Evolutionary conservation across 2,113 vertebrate genomes (phyloP).

Genomic region (Tamias sibiricus): DNA sequence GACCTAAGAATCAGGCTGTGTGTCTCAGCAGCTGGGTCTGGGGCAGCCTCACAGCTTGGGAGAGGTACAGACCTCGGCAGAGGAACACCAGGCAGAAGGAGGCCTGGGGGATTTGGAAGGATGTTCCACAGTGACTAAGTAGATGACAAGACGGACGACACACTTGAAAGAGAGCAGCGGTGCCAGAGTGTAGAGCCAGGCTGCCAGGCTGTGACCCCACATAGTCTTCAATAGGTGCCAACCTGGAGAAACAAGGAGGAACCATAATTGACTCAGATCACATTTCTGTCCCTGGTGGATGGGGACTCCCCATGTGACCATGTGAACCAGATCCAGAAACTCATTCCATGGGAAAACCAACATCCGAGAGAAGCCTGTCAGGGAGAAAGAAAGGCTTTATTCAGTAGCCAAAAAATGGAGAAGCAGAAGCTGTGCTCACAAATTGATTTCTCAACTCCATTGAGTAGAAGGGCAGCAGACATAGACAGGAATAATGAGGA

Average conservation of each 20-base stretch:
- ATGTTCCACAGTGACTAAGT: neutral
- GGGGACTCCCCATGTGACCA: neutral
- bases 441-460: neutral
- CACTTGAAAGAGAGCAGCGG: neutral
- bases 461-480: neutral
- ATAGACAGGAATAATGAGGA: neutral
- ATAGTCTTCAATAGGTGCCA: neutral
- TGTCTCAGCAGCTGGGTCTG: neutral
- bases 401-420: neutral
- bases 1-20: neutral
- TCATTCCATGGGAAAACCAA: neutral
- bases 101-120: too few relatives aligned
- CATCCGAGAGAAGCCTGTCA: rapidly evolving
- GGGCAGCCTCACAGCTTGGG: neutral
- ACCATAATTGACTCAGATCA: neutral
- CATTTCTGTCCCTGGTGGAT: slow-evolving; percentile 11
- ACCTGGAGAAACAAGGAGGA: neutral
- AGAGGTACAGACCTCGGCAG: neutral
- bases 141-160: neutral
- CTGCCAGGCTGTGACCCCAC: neutral
- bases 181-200: neutral
- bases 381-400: neutral
- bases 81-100: neutral
- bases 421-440: neutral
- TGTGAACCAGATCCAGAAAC: neutral